These are phyloP conservation scores for Heptranchias perlo DNA, from an alignment of 2,113 vertebrate species.

Conservation along the genomic window DNA sequence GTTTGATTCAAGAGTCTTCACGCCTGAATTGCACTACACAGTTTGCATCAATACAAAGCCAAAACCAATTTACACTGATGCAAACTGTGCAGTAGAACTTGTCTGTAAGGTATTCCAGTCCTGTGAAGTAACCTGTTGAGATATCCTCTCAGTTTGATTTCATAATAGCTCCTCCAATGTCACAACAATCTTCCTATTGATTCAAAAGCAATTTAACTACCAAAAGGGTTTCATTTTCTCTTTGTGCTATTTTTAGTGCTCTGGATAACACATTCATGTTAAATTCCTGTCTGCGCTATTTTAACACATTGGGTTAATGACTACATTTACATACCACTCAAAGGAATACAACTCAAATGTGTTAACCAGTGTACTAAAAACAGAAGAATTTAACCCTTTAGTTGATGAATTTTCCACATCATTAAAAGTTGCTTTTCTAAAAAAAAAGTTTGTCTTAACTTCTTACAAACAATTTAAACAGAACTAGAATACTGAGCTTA, in stretches of 20 bases:
- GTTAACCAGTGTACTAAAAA: background rate
- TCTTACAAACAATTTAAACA: background rate
- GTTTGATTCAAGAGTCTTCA: background rate
- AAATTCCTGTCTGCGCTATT: background rate
- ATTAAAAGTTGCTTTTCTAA: too few relatives aligned
- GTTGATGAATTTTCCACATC: background rate
- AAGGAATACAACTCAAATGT: background rate
- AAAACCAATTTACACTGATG: slow-evolving; percentile 21
- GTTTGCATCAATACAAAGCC: background rate
- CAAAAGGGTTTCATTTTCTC: slow-evolving; percentile 3
- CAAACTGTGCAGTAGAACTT: background rate
- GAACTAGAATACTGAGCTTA: background rate
- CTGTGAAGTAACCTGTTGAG: slow-evolving; percentile 21
- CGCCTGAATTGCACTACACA: background rate
- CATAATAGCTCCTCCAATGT: slow-evolving; percentile 10
- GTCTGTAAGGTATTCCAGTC: background rate
- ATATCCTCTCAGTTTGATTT: slow-evolving; percentile 31
- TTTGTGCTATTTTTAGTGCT: background rate
- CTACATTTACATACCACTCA: background rate
- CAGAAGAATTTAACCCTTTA: background rate
- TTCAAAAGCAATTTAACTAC: slow-evolving; percentile 15
- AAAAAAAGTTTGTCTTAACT: background rate
- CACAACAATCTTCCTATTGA: background rate
- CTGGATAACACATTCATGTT: background rate
- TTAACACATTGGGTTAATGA: background rate